These are phyloP conservation scores for Dermatemys mawii DNA, from an alignment of 2,113 vertebrate species.

Conservation along the genomic window DNA sequence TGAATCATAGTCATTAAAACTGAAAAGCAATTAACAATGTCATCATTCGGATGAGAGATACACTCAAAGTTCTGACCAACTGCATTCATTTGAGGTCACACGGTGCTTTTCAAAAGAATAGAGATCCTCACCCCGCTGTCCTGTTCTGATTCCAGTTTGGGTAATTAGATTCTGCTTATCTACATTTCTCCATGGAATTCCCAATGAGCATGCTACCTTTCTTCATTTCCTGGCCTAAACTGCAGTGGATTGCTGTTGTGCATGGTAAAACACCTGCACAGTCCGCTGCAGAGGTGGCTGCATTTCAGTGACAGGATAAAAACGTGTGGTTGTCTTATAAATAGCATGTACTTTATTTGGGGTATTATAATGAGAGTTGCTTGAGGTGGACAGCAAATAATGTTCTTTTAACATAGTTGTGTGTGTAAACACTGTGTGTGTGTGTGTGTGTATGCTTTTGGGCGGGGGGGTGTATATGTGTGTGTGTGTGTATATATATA, in stretches of 20 bases:
- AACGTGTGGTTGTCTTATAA: neutral
- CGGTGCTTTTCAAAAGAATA: neutral
- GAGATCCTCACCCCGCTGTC: neutral
- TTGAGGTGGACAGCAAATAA: neutral
- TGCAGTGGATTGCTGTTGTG: fast-evolving
- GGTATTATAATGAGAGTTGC: neutral
- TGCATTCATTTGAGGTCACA: neutral
- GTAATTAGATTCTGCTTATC: neutral
- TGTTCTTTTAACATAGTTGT: neutral
- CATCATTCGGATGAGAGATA: neutral
- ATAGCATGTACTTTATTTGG: neutral
- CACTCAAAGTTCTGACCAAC: neutral
- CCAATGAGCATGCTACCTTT: neutral
- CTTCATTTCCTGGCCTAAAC: neutral
- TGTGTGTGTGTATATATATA: too few relatives aligned
- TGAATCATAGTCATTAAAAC: neutral
- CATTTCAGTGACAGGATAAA: neutral
- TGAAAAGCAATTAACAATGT: neutral
- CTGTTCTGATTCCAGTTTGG: neutral
- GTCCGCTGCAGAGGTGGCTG: neutral
- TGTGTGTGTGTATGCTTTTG: neutral
- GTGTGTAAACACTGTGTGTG: too few relatives aligned
- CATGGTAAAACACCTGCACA: neutral
- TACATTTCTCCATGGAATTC: neutral
- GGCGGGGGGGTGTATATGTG: too few relatives aligned